Conservation (phyloP, 1,140 invertebrate genomes). For the Leptinotarsa lineolata region DNA sequence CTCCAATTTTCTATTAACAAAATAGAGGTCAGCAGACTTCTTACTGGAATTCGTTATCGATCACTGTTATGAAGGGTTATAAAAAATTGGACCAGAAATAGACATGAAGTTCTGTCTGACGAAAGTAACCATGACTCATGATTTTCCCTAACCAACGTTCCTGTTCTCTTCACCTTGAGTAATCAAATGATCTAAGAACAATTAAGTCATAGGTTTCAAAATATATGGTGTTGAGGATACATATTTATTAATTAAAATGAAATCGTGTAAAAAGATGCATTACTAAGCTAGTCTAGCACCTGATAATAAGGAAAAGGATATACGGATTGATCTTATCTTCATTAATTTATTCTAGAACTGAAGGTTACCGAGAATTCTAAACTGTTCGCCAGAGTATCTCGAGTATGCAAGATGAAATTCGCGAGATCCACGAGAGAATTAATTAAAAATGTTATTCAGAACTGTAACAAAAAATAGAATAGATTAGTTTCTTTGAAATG, state of each 20-base stretch:
- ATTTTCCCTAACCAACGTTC: background rate
- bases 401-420: constrained; percentile 12
- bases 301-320: constrained; percentile 29
- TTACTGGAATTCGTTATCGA: no score
- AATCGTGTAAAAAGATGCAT: constrained; percentile 23
- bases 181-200: constrained; percentile 14
- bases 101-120: background rate
- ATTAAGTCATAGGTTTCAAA: constrained; percentile 19
- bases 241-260: constrained; percentile 25
- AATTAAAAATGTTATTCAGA: constrained; percentile 4
- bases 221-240: constrained; percentile 17
- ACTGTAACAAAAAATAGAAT: constrained; percentile 3
- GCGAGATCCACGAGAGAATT: constrained; percentile 6
- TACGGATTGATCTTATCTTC: constrained; percentile 29
- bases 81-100: constrained; percentile 1
- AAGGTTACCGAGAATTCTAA: constrained; percentile 24
- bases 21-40: background rate
- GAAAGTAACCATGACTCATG: constrained; percentile 9
- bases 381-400: constrained; percentile 8
- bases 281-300: constrained; percentile 11
- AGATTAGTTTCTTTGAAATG: background rate
- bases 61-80: background rate
- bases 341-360: constrained; percentile 28
- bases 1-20: background rate
- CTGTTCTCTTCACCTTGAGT: constrained; percentile 13